Evolutionary conservation across 1,140 invertebrate genomes (phyloP).

Genomic region (Caerostris darwini): DNA sequence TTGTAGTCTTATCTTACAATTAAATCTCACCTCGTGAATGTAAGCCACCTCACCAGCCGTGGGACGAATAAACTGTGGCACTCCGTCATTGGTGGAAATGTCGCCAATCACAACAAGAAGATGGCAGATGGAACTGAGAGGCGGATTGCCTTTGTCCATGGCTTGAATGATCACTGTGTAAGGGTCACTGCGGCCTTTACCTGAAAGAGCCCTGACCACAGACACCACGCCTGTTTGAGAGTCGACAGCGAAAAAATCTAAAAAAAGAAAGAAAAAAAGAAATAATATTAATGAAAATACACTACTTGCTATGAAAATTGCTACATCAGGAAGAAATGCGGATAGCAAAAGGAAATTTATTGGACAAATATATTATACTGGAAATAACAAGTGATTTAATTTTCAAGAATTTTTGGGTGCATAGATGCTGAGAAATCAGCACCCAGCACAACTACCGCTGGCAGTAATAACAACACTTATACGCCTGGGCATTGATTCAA

Average conservation of each 20-base stretch:
- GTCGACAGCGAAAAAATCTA: slow-evolving; percentile 87
- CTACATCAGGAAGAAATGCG: too few relatives aligned
- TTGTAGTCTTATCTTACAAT: too few relatives aligned
- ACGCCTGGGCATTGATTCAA: too few relatives aligned
- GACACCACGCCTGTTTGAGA: slow-evolving; percentile 86
- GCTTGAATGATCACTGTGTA: slow-evolving; percentile 88
- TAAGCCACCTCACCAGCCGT: slow-evolving; percentile 87
- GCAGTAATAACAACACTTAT: too few relatives aligned
- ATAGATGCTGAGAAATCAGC: too few relatives aligned
- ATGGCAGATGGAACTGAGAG: slow-evolving; percentile 85
- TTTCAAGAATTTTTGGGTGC: too few relatives aligned
- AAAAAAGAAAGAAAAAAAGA: slow-evolving; percentile 78
- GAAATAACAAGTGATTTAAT: too few relatives aligned
- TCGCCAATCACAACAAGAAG: slow-evolving; percentile 89
- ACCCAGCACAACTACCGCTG: too few relatives aligned
- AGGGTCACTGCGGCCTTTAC: slow-evolving; percentile 89
- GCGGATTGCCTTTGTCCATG: slow-evolving; percentile 86
- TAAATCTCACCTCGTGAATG: slow-evolving; percentile 85
- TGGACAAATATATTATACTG: too few relatives aligned
- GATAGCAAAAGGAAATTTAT: too few relatives aligned
- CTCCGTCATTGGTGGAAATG: slow-evolving; percentile 91
- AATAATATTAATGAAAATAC: too few relatives aligned
- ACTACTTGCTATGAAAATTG: too few relatives aligned
- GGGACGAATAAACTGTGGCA: slow-evolving; percentile 89
- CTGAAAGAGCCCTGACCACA: slow-evolving; percentile 86